Conservation (phyloP, 2,888 invertebrate genomes). For the Nephrotoma appendiculata region DNA sequence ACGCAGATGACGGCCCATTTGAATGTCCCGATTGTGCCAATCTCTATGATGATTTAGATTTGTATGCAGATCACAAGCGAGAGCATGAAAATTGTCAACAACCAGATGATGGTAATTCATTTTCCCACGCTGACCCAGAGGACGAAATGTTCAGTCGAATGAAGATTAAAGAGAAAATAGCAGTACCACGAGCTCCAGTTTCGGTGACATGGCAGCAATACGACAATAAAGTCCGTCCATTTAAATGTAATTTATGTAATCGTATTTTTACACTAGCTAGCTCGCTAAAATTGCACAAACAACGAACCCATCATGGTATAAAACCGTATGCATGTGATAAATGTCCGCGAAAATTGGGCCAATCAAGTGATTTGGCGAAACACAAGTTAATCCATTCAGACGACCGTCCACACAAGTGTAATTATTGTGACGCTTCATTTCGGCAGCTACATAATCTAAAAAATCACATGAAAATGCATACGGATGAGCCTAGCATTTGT, state of each 20-base stretch:
- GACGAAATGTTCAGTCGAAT: background rate
- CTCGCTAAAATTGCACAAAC: slow-evolving; percentile 7
- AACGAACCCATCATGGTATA: slow-evolving; percentile 5
- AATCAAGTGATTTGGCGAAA: slow-evolving; percentile 7
- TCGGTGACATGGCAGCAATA: slow-evolving; percentile 7
- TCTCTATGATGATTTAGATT: slow-evolving; percentile 6
- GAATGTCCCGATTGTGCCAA: slow-evolving; percentile 12
- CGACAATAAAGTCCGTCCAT: slow-evolving; percentile 8
- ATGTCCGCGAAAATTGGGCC: slow-evolving; percentile 4
- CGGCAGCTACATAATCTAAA: slow-evolving; percentile 6
- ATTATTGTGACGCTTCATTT: slow-evolving; percentile 1
- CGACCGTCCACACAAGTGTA: slow-evolving; percentile 4
- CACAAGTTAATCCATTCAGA: slow-evolving; percentile 7
- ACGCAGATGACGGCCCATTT: slow-evolving; percentile 7
- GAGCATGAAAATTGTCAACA: background rate
- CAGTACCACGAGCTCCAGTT: background rate
- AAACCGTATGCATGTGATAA: slow-evolving; percentile 8
- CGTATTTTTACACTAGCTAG: slow-evolving; percentile 8
- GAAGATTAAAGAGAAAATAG: background rate
- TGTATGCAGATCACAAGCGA: slow-evolving; percentile 3
- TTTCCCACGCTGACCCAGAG: background rate
- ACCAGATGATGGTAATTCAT: background rate
- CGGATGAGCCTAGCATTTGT: slow-evolving; percentile 4
- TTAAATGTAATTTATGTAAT: slow-evolving; percentile 7
- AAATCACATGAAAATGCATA: slow-evolving; percentile 9